A percentile compares a stretch with the other conserved stretches of the same genome.
These are phyloP conservation scores for Hydractinia echinata DNA, from an alignment of 30 jellyfish, hydroid and myxozoan genomes.

Conservation along the genomic window DNA sequence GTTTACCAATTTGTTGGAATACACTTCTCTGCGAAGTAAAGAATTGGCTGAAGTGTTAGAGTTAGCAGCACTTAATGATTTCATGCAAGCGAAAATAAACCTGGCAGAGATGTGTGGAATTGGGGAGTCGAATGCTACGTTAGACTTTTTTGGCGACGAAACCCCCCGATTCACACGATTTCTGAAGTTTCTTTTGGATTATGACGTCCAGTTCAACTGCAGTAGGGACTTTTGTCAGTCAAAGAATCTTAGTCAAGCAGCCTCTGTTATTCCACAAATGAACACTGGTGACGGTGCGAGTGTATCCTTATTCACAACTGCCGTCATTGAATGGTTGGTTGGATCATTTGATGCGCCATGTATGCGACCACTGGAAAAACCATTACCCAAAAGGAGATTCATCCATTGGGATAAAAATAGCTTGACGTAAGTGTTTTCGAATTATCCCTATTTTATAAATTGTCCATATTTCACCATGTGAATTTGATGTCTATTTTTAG, in stretches of 20 bases:
- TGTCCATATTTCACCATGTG: too few relatives aligned
- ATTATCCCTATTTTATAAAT: too few relatives aligned
- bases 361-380: conserved; percentile 2
- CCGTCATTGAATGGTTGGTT: conserved; percentile 8
- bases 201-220: neutral
- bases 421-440: too few relatives aligned
- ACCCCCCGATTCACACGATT: neutral
- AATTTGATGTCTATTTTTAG: too few relatives aligned
- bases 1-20: neutral
- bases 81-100: neutral
- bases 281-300: neutral
- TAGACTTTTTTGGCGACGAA: conserved; percentile 5
- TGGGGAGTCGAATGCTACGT: neutral
- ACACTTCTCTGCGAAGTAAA: neutral
- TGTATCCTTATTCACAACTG: neutral
- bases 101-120: neutral
- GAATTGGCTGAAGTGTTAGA: neutral
- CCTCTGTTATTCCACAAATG: neutral
- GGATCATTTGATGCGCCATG: neutral
- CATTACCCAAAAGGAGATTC: neutral
- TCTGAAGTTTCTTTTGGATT: neutral
- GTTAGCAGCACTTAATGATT: neutral
- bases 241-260: neutral
- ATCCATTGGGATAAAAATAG: too few relatives aligned
- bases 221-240: neutral